Evolutionary conservation across 2,888 invertebrate genomes (phyloP).

Genomic region (Sminthurinus aureus): DNA sequence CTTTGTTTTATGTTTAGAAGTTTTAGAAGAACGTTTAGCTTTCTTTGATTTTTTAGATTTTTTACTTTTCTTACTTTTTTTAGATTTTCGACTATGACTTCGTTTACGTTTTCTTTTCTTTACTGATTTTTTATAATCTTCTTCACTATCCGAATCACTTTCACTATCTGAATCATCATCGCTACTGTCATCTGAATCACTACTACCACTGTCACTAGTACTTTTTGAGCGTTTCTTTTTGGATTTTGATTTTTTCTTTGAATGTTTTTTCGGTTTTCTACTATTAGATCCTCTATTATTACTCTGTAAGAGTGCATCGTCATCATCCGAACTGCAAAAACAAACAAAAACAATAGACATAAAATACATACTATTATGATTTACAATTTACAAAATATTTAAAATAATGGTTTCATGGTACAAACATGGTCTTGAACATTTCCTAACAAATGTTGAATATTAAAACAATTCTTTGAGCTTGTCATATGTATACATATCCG

Average conservation of each 20-base stretch:
- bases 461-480: background rate
- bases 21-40: constrained; percentile 42
- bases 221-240: constrained; percentile 41
- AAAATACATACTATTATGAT: too few relatives aligned
- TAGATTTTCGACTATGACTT: constrained; percentile 12
- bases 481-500: constrained; percentile 1
- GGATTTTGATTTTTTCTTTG: constrained; percentile 44
- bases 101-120: background rate
- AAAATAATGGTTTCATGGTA: too few relatives aligned
- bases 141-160: constrained; percentile 38
- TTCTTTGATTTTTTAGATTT: constrained; percentile 51
- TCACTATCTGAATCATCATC: constrained; percentile 24
- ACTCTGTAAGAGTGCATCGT: constrained; percentile 43
- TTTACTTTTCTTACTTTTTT: constrained; percentile 41
- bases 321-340: constrained; percentile 53
- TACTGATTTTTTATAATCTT: constrained; percentile 4
- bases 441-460: too few relatives aligned
- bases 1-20: constrained; percentile 46
- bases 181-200: constrained; percentile 4
- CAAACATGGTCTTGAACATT: too few relatives aligned
- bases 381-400: background rate
- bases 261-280: constrained; percentile 37
- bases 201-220: constrained; percentile 34
- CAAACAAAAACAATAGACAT: background rate
- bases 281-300: constrained; percentile 37